A percentile compares a stretch with the other conserved stretches of the same genome.
Evolutionary conservation across 2,797 vertebrate genomes (phyloP).

Genomic region (Galagoides demidoff): DNA sequence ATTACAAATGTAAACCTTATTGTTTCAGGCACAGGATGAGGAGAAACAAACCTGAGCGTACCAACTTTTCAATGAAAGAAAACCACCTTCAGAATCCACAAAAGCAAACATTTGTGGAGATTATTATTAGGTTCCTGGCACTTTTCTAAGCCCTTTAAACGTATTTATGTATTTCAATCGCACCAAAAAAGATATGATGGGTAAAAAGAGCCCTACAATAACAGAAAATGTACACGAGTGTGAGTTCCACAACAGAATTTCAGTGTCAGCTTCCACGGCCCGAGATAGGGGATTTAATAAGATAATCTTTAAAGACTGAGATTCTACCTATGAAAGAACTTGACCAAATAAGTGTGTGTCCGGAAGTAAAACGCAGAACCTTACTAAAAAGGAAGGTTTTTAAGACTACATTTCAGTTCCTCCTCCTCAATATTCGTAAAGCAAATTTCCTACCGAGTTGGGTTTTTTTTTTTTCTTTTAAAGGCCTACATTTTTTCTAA

Average conservation of each 20-base stretch:
- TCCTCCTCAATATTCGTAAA: neutral
- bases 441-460: neutral
- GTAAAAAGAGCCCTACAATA: neutral
- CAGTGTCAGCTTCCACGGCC: neutral
- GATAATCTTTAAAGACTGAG: neutral
- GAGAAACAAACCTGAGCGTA: neutral
- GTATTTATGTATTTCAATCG: neutral
- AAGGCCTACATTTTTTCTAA: neutral
- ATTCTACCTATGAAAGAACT: neutral
- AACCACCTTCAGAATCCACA: neutral
- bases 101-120: neutral
- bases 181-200: neutral
- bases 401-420: neutral
- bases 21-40: conserved; percentile 5
- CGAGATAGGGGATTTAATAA: neutral
- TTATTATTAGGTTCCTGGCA: neutral
- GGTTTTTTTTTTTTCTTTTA: neutral
- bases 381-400: neutral
- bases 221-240: neutral
- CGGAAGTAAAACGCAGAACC: conserved; percentile 41
- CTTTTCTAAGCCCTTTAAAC: neutral
- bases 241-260: neutral
- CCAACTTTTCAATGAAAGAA: conserved; percentile 29
- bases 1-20: neutral
- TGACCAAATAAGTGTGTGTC: neutral